phyloP scores from a whole-genome alignment of 2,113 vertebrate species.

The Podarcis cretensis region DNA sequence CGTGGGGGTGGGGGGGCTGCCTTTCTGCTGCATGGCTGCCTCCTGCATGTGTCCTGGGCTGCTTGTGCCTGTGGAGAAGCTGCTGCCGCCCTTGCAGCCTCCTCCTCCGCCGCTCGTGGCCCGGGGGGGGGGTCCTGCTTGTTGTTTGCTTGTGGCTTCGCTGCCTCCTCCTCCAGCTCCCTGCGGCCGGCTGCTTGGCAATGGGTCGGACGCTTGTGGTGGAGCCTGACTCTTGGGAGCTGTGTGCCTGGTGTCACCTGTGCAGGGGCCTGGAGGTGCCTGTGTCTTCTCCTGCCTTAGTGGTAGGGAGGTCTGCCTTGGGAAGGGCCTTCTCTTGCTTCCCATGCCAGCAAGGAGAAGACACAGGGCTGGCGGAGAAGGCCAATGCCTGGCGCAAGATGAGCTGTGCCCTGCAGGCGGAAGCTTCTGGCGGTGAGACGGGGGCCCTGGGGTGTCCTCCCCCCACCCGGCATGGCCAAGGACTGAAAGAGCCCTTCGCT shows the following conservation, averaged over 20 bases:
- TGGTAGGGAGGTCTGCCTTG: neutral
- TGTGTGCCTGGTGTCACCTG: constrained; percentile 42
- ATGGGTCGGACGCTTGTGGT: neutral
- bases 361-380: neutral
- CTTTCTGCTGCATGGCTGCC: constrained; percentile 37
- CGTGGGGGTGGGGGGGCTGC: neutral
- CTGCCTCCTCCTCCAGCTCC: neutral
- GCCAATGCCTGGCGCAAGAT: too few relatives aligned
- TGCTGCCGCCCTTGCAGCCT: neutral
- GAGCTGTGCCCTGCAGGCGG: neutral
- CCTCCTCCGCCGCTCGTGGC: neutral
- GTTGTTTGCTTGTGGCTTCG: constrained; percentile 43
- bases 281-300: neutral
- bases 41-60: constrained; percentile 45
- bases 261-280: constrained; percentile 8
- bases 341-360: neutral
- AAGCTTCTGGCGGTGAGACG: neutral
- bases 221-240: neutral
- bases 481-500: neutral
- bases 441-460: too few relatives aligned
- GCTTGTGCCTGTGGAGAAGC: neutral
- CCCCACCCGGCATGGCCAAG: neutral
- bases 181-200: neutral
- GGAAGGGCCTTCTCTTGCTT: neutral
- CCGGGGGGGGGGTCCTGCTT: constrained; percentile 42